A percentile compares a stretch with the other conserved stretches of the same genome.
These are phyloP conservation scores for Cephalotes varians DNA, from an alignment of 2,888 invertebrate genomes.

Conservation along the genomic window DNA sequence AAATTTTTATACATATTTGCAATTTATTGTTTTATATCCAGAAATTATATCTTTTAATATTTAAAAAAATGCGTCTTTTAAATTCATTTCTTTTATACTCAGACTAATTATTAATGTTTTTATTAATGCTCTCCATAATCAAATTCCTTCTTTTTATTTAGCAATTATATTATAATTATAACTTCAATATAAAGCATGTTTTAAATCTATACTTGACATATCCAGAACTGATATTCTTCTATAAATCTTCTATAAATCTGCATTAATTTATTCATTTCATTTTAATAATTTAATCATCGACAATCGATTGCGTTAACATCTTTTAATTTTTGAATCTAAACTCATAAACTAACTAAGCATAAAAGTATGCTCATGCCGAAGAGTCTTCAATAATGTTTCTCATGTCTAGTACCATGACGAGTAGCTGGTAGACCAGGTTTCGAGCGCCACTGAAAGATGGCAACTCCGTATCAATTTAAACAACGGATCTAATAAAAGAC, in stretches of 20 bases:
- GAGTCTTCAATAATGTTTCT: neutral
- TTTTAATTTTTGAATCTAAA: neutral
- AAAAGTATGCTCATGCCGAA: neutral
- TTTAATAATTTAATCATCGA: neutral
- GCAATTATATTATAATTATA: neutral
- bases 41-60: neutral
- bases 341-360: neutral
- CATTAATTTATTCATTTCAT: neutral
- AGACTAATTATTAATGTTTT: neutral
- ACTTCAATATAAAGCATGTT: neutral
- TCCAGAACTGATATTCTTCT: neutral
- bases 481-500: neutral
- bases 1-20: neutral
- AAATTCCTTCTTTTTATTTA: neutral
- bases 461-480: conserved; percentile 27
- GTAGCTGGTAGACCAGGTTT: neutral
- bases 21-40: neutral
- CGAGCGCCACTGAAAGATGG: conserved; percentile 13
- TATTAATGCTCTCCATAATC: neutral
- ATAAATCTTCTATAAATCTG: no score
- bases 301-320: neutral
- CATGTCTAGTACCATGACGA: no score
- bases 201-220: neutral
- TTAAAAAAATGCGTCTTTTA: neutral
- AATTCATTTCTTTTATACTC: neutral